These are phyloP conservation scores for Xylocampa areola DNA, from an alignment of 2,888 invertebrate genomes.

Conservation along the genomic window DNA sequence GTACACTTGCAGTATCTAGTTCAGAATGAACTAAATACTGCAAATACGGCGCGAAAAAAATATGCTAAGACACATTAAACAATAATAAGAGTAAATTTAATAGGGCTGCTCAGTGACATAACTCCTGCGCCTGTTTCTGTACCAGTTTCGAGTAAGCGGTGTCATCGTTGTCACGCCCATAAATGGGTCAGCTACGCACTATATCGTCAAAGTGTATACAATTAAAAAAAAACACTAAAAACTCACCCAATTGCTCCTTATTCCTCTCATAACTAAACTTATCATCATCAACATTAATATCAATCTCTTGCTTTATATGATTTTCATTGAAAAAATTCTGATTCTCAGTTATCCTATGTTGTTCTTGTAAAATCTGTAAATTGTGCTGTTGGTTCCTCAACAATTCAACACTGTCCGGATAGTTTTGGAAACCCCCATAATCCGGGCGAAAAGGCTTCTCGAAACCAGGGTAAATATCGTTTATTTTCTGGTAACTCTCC, in stretches of 20 bases:
- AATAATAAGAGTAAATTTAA: no score
- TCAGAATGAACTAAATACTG: no score
- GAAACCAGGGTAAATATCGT: conserved; percentile 48
- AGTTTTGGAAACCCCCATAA: conserved; percentile 60
- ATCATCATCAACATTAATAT: conserved; percentile 78
- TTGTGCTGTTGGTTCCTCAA: conserved; percentile 82
- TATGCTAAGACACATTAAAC: no score
- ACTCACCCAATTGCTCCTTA: conserved; percentile 77
- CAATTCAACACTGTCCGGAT: conserved; percentile 74
- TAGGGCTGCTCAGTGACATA: no score
- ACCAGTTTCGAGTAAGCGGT: no score
- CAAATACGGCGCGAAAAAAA: no score
- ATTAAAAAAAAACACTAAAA: no score
- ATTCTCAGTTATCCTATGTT: conserved; percentile 76
- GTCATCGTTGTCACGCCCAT: no score
- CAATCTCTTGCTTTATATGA: conserved; percentile 83
- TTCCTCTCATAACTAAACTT: conserved; percentile 77
- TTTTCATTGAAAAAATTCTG: conserved; percentile 82
- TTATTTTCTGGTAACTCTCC: conserved; percentile 65
- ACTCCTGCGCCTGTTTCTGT: no score
- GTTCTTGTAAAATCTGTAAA: conserved; percentile 78
- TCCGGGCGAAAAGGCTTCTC: conserved; percentile 63
- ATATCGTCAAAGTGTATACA: no score
- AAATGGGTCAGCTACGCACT: no score
- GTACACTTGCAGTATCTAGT: no score